Conservation (phyloP, 2,797 vertebrate species). For the Gallinago nigripennis region DNA sequence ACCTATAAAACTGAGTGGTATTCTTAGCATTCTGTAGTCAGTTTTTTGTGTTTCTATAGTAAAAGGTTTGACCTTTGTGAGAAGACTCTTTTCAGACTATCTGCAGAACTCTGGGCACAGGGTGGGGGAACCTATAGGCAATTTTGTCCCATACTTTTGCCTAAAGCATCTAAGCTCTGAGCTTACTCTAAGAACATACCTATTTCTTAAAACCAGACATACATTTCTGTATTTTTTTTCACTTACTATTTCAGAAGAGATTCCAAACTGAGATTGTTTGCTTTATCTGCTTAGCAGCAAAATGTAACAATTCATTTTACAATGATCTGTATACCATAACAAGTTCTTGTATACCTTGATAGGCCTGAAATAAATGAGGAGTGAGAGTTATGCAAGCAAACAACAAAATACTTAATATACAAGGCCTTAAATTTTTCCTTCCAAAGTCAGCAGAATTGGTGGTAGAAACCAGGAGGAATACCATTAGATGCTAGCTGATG, state of each 20-base stretch:
- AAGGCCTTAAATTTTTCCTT: not conserved
- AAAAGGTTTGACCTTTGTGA: constrained; percentile 18
- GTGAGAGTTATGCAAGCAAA: not conserved
- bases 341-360: not conserved
- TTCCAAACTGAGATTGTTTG: constrained; percentile 36
- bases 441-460: not conserved
- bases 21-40: not conserved
- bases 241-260: constrained; percentile 55
- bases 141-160: constrained; percentile 46
- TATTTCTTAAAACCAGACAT: not conserved
- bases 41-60: constrained; percentile 19
- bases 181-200: not conserved
- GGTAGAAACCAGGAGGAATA: not conserved
- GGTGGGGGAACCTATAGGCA: not conserved
- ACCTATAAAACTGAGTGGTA: not conserved
- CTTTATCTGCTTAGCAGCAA: not conserved
- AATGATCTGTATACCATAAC: not conserved
- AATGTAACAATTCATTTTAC: not conserved
- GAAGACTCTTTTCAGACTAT: constrained; percentile 38
- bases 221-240: not conserved
- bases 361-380: not conserved
- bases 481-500: not conserved
- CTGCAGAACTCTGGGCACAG: constrained; percentile 22
- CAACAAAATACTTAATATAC: not conserved
- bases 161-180: not conserved